These are phyloP conservation scores for Lethrus apterus DNA, from an alignment of 1,140 invertebrate species.

Conservation along the genomic window DNA sequence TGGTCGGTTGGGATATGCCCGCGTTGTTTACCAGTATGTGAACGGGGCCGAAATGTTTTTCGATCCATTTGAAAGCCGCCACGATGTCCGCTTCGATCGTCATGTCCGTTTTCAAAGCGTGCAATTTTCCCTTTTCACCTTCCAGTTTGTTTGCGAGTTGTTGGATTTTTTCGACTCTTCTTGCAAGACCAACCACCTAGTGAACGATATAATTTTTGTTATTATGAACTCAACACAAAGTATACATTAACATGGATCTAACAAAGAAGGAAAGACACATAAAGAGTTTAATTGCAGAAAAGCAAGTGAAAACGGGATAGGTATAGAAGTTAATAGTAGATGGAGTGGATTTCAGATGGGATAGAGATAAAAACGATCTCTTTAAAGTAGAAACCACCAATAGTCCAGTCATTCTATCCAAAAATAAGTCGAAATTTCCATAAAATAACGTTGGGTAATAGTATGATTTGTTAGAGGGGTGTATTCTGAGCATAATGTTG, in stretches of 20 bases:
- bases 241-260: not conserved
- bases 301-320: not conserved
- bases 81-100: constrained; percentile 56
- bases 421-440: too few species aligned
- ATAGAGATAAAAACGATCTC: not conserved
- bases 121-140: constrained; percentile 37
- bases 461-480: too few species aligned
- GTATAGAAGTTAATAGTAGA: not conserved
- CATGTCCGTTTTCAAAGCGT: constrained; percentile 55
- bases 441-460: too few species aligned
- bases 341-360: not conserved
- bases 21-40: constrained; percentile 70
- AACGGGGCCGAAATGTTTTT: constrained; percentile 51
- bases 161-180: constrained; percentile 51
- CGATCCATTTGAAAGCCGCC: constrained; percentile 54
- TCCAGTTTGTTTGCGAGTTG: constrained; percentile 25
- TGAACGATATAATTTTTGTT: not conserved
- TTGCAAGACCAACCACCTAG: constrained; percentile 58
- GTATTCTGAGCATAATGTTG: too few species aligned
- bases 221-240: not conserved
- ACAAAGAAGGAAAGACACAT: too few species aligned
- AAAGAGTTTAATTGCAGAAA: not conserved
- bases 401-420: too few species aligned
- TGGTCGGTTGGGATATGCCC: constrained; percentile 37
- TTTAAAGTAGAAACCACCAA: not conserved